Evolutionary conservation across 2,888 invertebrate species (phyloP).

Genomic region (Gymnocheta viridis): DNA sequence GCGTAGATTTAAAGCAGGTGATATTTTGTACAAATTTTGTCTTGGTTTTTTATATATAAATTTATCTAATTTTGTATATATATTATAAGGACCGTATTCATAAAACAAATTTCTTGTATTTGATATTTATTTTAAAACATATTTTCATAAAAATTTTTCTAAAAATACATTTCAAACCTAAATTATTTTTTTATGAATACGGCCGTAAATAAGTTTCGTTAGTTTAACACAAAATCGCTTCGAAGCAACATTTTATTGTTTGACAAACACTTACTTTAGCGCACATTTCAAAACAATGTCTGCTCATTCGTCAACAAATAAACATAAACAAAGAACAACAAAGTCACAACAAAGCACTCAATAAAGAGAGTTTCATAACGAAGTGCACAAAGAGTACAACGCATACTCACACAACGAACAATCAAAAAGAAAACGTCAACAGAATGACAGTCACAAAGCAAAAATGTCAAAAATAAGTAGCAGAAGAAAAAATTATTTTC

Average conservation of each 20-base stretch:
- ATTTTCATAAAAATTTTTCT: no score
- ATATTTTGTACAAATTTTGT: neutral
- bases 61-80: no score
- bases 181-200: no score
- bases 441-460: constrained; percentile 43
- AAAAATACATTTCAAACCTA: no score
- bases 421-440: constrained; percentile 33
- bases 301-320: constrained; percentile 60
- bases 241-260: constrained; percentile 17
- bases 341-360: constrained; percentile 52
- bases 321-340: constrained; percentile 60
- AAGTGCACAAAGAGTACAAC: constrained; percentile 35
- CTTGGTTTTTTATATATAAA: neutral
- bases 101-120: no score
- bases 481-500: constrained; percentile 10
- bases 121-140: no score
- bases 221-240: neutral
- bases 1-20: no score
- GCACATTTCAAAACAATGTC: constrained; percentile 34
- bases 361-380: constrained; percentile 30
- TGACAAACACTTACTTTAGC: constrained; percentile 28
- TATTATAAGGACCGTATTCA: no score
- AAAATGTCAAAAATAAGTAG: constrained; percentile 53
- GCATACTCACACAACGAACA: constrained; percentile 25
- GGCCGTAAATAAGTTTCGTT: no score